A percentile compares a stretch with the other conserved stretches of the same genome.
Evolutionary conservation across 2,888 invertebrate genomes (phyloP).

Genomic region (Acheta domesticus): DNA sequence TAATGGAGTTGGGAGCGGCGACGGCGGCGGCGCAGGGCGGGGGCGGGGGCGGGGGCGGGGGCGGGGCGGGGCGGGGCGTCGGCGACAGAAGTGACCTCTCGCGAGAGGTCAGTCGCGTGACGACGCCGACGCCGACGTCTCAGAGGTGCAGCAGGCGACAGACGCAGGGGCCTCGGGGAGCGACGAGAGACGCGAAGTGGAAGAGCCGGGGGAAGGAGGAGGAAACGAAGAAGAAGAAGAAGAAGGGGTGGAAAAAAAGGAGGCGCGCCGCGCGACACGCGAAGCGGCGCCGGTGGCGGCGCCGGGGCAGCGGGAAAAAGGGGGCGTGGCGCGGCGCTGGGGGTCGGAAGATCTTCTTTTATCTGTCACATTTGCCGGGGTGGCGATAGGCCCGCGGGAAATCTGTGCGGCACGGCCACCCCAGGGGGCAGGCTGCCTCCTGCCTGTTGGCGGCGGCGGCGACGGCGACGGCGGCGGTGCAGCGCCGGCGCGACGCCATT

Average conservation of each 20-base stretch:
- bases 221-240: background rate
- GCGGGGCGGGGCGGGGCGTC: no score
- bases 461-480: background rate
- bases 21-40: no score
- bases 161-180: background rate
- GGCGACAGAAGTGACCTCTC: background rate
- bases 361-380: conserved; percentile 18
- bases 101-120: background rate
- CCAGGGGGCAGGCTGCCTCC: background rate
- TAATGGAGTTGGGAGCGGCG: background rate
- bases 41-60: no score
- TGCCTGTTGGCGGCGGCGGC: background rate
- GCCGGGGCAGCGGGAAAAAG: background rate
- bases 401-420: background rate
- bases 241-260: background rate
- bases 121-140: background rate
- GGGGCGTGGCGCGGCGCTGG: background rate
- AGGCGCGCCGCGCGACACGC: background rate
- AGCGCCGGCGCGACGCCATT: background rate
- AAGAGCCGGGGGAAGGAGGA: background rate
- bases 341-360: conserved; percentile 18
- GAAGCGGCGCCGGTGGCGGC: background rate
- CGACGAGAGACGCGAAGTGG: background rate
- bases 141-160: background rate
- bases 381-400: conserved; percentile 18